A percentile compares a stretch with the other conserved stretches of the same genome.
These are phyloP conservation scores for Caenorhabditis imperialis DNA, from an alignment of 2,888 invertebrate genomes.

Conservation along the genomic window DNA sequence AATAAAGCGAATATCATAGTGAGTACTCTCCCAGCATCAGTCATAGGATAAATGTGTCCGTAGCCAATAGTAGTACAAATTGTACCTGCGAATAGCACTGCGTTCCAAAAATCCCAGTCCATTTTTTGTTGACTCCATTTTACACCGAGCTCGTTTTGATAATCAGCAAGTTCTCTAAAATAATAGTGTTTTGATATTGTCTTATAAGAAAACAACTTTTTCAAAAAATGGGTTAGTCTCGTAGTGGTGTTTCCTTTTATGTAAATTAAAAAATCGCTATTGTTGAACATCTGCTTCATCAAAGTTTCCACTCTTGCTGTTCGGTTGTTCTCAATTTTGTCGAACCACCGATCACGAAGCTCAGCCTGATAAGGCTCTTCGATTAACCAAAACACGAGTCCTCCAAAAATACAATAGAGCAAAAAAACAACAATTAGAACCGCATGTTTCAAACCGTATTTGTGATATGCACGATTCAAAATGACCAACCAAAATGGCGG, in stretches of 20 bases:
- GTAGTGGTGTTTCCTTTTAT: conserved; percentile 64
- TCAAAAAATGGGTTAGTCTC: conserved; percentile 41
- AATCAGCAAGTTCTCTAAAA: conserved; percentile 51
- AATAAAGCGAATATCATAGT: conserved; percentile 70
- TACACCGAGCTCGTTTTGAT: conserved; percentile 64
- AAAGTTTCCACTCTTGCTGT: conserved; percentile 52
- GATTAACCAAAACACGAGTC: conserved; percentile 62
- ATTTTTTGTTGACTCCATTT: conserved; percentile 69
- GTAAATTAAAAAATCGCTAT: conserved; percentile 64
- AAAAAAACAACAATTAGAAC: conserved; percentile 67
- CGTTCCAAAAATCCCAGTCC: conserved; percentile 72
- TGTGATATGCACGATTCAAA: conserved; percentile 67
- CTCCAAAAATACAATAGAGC: conserved; percentile 63
- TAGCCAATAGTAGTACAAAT: conserved; percentile 64
- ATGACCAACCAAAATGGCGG: conserved; percentile 68
- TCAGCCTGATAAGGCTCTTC: conserved; percentile 64
- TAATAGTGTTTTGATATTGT: background rate
- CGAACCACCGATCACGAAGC: conserved; percentile 56
- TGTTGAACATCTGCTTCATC: conserved; percentile 69
- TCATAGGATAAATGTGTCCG: conserved; percentile 72
- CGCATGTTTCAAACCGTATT: conserved; percentile 66
- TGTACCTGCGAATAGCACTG: conserved; percentile 65
- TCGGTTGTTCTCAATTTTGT: conserved; percentile 62
- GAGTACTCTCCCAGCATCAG: conserved; percentile 60
- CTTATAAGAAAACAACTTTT: background rate